phyloP scores from a whole-genome alignment of 2,888 invertebrate genomes.

The Rotaria sp. region DNA sequence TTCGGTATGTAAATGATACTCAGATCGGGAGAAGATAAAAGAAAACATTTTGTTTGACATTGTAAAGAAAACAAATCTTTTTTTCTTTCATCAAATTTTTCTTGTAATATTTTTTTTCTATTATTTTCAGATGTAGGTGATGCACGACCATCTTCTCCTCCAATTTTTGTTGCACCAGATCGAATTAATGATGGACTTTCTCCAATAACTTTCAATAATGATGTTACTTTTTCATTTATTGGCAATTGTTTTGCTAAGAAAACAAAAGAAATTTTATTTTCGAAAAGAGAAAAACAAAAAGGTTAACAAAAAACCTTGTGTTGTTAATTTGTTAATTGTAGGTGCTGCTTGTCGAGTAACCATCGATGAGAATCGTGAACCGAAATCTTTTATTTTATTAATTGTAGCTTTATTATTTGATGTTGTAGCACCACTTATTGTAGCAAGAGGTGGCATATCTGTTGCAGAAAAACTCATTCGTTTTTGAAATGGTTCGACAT shows the following conservation, averaged over 20 bases:
- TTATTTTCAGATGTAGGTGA: neutral
- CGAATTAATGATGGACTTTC: neutral
- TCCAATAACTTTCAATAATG: neutral
- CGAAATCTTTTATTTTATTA: neutral
- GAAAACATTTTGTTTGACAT: neutral
- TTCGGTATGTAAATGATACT: neutral
- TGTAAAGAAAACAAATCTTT: neutral
- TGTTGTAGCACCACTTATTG: neutral
- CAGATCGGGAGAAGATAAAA: neutral
- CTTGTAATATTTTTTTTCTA: neutral
- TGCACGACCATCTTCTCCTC: neutral
- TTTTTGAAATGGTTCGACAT: neutral
- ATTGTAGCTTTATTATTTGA: neutral
- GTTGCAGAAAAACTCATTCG: conserved; percentile 13
- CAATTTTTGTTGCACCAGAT: neutral
- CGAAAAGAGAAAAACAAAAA: neutral
- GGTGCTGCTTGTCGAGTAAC: neutral
- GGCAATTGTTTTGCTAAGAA: neutral
- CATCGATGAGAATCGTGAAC: neutral
- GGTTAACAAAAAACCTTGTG: neutral
- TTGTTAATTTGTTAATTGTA: neutral
- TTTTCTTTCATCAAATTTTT: neutral
- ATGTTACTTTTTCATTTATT: neutral
- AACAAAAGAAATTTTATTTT: neutral
- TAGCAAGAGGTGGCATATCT: neutral